Evolutionary conservation across 2,113 vertebrate genomes (phyloP).

Genomic region (Sminthopsis crassicaudata): DNA sequence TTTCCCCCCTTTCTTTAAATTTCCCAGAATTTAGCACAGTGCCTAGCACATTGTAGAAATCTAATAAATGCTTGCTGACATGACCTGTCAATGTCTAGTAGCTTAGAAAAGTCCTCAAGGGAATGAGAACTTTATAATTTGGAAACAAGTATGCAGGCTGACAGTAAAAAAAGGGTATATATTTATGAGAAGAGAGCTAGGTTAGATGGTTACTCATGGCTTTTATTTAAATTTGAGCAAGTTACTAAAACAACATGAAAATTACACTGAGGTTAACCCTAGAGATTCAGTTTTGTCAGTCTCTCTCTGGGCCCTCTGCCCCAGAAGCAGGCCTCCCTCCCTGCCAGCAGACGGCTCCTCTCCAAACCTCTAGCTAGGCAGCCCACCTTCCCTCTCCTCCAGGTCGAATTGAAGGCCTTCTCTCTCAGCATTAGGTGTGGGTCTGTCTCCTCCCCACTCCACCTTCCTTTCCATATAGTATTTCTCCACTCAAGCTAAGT

Average conservation of each 20-base stretch:
- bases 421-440: too few relatives aligned
- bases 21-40: constrained; percentile 1
- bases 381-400: too few relatives aligned
- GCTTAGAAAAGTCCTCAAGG: constrained; percentile 12
- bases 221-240: background rate
- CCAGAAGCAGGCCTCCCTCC: too few relatives aligned
- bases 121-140: background rate
- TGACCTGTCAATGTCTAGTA: constrained; percentile 2
- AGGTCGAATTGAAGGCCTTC: too few relatives aligned
- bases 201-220: background rate
- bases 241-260: background rate
- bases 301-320: too few relatives aligned
- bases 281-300: background rate
- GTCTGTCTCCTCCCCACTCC: too few relatives aligned
- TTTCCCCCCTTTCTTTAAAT: background rate
- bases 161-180: background rate
- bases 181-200: background rate
- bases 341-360: too few relatives aligned
- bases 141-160: background rate
- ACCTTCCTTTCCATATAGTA: too few relatives aligned
- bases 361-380: too few relatives aligned
- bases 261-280: background rate
- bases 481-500: too few relatives aligned
- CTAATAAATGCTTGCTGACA: background rate
- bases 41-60: background rate